A percentile compares a stretch with the other conserved stretches of the same genome.
phyloP scores from a whole-genome alignment of 1,140 invertebrate species.

The Arion vulgaris region DNA sequence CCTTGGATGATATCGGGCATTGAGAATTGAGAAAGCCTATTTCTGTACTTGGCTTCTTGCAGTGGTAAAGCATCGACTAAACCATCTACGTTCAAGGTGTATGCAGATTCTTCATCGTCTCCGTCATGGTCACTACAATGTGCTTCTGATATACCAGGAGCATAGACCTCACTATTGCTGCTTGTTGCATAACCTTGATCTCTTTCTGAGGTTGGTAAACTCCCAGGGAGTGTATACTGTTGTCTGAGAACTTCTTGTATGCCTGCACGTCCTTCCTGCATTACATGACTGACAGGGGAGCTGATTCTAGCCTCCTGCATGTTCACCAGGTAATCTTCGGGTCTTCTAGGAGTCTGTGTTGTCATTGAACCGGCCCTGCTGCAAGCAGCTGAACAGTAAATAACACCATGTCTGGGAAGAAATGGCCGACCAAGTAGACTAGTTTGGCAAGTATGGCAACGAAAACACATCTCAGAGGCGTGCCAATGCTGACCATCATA shows the following conservation, averaged over 20 bases:
- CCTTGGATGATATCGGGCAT: constrained; percentile 63
- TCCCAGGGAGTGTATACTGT: constrained; percentile 64
- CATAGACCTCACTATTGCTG: constrained; percentile 69
- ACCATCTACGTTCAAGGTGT: constrained; percentile 60
- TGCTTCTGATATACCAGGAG: constrained; percentile 59
- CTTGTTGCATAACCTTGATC: constrained; percentile 69
- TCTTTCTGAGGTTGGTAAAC: constrained; percentile 62
- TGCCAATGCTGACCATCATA: constrained; percentile 99
- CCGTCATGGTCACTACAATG: constrained; percentile 39
- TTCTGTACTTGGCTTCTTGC: constrained; percentile 62
- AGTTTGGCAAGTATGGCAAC: constrained; percentile 91
- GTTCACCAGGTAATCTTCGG: constrained; percentile 65
- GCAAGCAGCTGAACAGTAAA: constrained; percentile 83
- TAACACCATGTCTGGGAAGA: constrained; percentile 90
- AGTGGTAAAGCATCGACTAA: constrained; percentile 57
- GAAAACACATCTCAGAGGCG: constrained; percentile 94
- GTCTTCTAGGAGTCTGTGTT: constrained; percentile 59
- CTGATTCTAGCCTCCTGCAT: constrained; percentile 59
- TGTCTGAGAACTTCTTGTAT: constrained; percentile 65
- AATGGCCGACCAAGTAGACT: constrained; percentile 95
- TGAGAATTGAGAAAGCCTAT: constrained; percentile 67
- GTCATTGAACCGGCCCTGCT: constrained; percentile 65
- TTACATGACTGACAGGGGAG: constrained; percentile 64
- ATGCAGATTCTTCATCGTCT: constrained; percentile 44
- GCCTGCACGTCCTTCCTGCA: constrained; percentile 61